Conservation (phyloP, 2,888 invertebrate species). For the Microctonus aethiopoides region DNA sequence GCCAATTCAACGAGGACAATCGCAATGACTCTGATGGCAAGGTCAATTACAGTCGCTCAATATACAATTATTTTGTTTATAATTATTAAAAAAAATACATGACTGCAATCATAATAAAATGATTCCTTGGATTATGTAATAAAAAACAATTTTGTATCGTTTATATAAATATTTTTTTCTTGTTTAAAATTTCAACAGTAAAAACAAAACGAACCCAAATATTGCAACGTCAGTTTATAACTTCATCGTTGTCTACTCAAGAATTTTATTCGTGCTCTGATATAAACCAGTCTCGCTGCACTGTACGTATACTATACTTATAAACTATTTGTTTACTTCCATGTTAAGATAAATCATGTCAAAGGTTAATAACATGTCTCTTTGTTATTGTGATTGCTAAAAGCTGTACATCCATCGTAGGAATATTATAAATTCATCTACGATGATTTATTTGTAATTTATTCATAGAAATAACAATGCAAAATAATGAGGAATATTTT, state of each 20-base stretch:
- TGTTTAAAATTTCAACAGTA: background rate
- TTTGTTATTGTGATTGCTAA: background rate
- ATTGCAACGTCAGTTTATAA: background rate
- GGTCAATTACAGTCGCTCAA: background rate
- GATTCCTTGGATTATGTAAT: background rate
- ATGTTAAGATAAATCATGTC: slow-evolving; percentile 4
- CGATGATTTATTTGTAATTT: background rate
- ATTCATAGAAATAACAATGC: too few species aligned
- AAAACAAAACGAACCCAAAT: background rate
- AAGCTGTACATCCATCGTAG: background rate
- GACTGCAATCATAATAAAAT: background rate
- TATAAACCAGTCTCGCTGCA: background rate
- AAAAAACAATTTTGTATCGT: background rate
- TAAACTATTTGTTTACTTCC: background rate
- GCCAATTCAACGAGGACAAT: background rate
- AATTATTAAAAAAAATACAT: background rate
- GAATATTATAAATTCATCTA: background rate
- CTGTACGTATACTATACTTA: background rate
- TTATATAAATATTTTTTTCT: background rate
- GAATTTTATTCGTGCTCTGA: background rate
- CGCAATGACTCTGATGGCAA: background rate
- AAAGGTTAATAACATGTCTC: slow-evolving; percentile 3
- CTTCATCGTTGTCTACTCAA: background rate
- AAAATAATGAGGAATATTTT: background rate
- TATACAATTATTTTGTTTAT: slow-evolving; percentile 1